Base-by-base conservation (phyloP, 2,888 invertebrate species). In the Prionchulus punctatus region DNA sequence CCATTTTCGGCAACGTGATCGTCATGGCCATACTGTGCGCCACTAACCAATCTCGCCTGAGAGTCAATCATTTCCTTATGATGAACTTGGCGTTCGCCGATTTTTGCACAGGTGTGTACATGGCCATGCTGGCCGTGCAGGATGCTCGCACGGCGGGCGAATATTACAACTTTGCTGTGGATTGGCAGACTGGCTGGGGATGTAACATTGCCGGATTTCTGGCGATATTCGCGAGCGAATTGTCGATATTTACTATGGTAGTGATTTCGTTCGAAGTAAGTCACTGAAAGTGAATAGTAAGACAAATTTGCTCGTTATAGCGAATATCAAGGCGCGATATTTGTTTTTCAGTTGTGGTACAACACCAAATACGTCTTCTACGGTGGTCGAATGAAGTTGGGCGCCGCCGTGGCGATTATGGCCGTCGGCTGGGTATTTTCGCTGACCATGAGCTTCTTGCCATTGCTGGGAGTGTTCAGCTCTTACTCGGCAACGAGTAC, bases 401-500 rank as follows among this genome's bases (percentile, higher is more conserved):
- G 84, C 45, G 89, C 89, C 75, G 91, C 92, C 2, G 84, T 84
- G 54, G 86, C 82, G 69, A 87, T 91, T 59, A 92, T 92, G 91
- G 78, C 82, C 21, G 79, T 81, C 45, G 92, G 92, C n/a, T 94
- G 92, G 92, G 78, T 81, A 23, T 87, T 91, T 72, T 84, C 90
- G 1, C 75, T 89, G 25, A 72, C 82, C 7, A 86, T 92, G 80
- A 92, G 92, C 0, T 72, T 84, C 25, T 75, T 96, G 65, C 96
- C 96, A 0, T 77, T 94, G 53, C 75, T 91, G 60, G 92, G 90
- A 7, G 60, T 25, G 0, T 79, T 94, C 31, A 90, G 90, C 43
- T 91, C 92, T 72, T 96, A 94, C 74, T 80, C 91, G 58, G 91
- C 90, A 73, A 94, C 92, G 70, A 91, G 92, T 21, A 87, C 94